phyloP scores from a whole-genome alignment of 92 coral and sea anemone genomes.

The Palythoa grandis region DNA sequence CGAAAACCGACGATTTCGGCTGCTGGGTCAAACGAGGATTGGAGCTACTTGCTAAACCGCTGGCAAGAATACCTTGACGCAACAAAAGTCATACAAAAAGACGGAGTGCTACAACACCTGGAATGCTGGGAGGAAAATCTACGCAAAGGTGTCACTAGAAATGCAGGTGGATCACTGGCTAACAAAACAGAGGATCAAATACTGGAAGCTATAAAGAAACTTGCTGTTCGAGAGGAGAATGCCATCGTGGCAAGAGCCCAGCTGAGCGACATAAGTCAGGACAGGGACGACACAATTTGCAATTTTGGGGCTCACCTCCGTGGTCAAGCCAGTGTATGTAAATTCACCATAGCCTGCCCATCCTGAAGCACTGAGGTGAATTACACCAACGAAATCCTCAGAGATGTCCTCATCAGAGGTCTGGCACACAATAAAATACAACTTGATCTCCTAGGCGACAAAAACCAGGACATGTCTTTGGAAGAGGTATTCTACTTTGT shows the following conservation, averaged over 20 bases:
- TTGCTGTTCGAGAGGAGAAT: conserved; percentile 67
- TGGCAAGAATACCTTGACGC: not conserved
- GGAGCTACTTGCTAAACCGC: not conserved
- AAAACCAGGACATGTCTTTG: conserved; percentile 55
- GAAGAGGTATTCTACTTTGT: conserved; percentile 45
- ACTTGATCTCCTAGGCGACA: not conserved
- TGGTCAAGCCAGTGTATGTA: too few species aligned
- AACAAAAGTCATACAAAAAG: too few species aligned
- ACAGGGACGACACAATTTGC: conserved; percentile 52
- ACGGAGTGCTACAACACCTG: not conserved
- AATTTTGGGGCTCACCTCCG: conserved; percentile 46
- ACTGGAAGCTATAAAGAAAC: conserved; percentile 59
- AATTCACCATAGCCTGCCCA: not conserved
- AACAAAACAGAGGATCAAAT: conserved; percentile 57
- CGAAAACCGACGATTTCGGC: not conserved
- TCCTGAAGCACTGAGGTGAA: too few species aligned
- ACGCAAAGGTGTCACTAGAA: conserved; percentile 67
- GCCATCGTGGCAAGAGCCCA: conserved; percentile 72
- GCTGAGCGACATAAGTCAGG: conserved; percentile 65
- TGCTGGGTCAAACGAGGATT: conserved; percentile 2
- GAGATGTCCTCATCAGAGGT: too few species aligned
- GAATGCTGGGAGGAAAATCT: conserved; percentile 71
- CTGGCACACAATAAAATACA: too few species aligned
- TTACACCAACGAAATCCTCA: too few species aligned
- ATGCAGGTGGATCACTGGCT: conserved; percentile 66